Percentiles rank a stretch among this genome's conserved stretches.
Evolutionary conservation across 2,113 vertebrate species (phyloP).

Genomic region (Albula goreensis): DNA sequence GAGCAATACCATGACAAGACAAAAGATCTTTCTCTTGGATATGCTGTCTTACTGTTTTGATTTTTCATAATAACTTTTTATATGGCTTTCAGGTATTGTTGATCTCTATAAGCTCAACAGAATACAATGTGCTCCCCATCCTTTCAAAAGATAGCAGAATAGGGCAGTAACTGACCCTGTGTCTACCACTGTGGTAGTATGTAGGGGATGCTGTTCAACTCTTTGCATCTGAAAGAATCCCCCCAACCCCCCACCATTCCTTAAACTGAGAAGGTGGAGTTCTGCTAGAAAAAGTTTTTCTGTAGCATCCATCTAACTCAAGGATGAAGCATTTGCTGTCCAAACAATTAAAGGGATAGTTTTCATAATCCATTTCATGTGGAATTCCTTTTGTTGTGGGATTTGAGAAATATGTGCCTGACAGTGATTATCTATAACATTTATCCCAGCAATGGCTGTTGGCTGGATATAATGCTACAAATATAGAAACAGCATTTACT

Average conservation of each 20-base stretch:
- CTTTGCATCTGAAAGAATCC: neutral
- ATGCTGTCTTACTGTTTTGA: no score
- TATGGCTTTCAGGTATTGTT: no score
- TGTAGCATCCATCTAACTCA: conserved; percentile 49
- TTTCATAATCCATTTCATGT: conserved; percentile 46
- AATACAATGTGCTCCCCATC: neutral
- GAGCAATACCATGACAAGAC: no score
- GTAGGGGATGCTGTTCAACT: neutral
- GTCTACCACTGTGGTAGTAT: no score
- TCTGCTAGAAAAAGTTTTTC: conserved; percentile 36
- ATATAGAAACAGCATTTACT: neutral
- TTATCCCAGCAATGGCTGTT: conserved; percentile 16
- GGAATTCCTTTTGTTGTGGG: conserved; percentile 53
- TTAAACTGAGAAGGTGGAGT: conserved; percentile 43
- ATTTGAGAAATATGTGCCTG: conserved; percentile 42
- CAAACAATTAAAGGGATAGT: conserved; percentile 54
- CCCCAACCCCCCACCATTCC: conserved; percentile 20
- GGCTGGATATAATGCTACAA: neutral
- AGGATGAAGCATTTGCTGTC: conserved; percentile 42
- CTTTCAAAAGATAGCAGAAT: neutral
- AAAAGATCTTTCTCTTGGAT: no score
- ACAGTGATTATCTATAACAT: conserved; percentile 24
- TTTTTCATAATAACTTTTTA: no score
- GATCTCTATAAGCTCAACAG: neutral
- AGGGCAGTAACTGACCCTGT: neutral